Conservation (phyloP, 2,797 vertebrate genomes). For the Myripristis jacobus region DNA sequence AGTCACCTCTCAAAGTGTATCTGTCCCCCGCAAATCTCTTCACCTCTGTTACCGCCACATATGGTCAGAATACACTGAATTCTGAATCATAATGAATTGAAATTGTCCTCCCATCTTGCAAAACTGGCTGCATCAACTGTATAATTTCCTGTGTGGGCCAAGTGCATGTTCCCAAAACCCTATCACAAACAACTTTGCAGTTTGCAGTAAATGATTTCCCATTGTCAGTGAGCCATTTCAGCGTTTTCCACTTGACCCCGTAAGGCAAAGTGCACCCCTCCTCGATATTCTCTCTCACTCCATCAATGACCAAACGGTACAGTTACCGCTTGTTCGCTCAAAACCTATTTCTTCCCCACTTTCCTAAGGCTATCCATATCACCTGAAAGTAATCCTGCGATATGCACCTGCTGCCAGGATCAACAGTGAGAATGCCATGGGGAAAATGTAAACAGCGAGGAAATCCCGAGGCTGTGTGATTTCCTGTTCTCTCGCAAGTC, state of each 20-base stretch:
- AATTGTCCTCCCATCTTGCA: slow-evolving; percentile 56
- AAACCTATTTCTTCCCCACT: slow-evolving; percentile 50
- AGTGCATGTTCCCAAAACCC: slow-evolving; percentile 48
- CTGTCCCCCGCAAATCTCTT: too few relatives aligned
- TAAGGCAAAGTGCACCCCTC: slow-evolving; percentile 34
- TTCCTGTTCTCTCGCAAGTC: slow-evolving; percentile 78
- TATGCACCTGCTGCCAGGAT: slow-evolving; percentile 74
- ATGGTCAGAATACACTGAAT: slow-evolving; percentile 40
- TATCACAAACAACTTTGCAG: slow-evolving; percentile 47
- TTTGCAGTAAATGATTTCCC: slow-evolving; percentile 58
- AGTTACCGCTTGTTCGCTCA: slow-evolving; percentile 54
- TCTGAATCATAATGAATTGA: slow-evolving; percentile 46
- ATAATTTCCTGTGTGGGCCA: slow-evolving; percentile 48
- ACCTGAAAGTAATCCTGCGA: slow-evolving; percentile 66
- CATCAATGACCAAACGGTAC: slow-evolving; percentile 43
- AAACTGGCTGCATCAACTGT: slow-evolving; percentile 32
- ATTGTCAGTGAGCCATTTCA: slow-evolving; percentile 65
- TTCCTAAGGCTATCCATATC: slow-evolving; percentile 64
- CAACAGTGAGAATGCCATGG: slow-evolving; percentile 59
- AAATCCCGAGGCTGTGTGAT: slow-evolving; percentile 67
- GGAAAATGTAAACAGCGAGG: slow-evolving; percentile 73
- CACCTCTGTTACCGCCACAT: slow-evolving; percentile 37
- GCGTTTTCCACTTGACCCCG: slow-evolving; percentile 65
- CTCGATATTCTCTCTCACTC: slow-evolving; percentile 36
- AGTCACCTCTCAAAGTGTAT: too few relatives aligned